Evolutionary conservation across 2,888 invertebrate species (phyloP).

Genomic region (Scrobipalpa costella): DNA sequence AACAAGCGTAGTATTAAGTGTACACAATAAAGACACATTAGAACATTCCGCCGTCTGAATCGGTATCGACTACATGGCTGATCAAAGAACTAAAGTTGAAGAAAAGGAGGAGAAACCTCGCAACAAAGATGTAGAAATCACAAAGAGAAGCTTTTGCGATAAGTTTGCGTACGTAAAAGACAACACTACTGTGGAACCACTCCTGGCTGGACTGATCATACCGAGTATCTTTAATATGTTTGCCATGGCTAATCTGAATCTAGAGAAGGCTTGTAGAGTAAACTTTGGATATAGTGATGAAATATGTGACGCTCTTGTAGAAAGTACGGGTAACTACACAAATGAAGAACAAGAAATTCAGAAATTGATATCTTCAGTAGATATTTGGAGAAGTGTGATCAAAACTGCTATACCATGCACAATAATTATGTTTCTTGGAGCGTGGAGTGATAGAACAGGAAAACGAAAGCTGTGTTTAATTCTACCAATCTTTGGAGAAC

Average conservation of each 20-base stretch:
- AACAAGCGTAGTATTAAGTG: constrained; percentile 40
- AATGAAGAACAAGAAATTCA: constrained; percentile 83
- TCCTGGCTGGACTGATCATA: constrained; percentile 39
- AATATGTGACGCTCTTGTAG: constrained; percentile 84
- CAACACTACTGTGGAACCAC: constrained; percentile 55
- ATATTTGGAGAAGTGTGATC: constrained; percentile 79
- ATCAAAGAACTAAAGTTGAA: constrained; percentile 51
- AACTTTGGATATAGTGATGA: constrained; percentile 78
- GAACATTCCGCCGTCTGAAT: constrained; percentile 29
- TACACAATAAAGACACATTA: constrained; percentile 53
- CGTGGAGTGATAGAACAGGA: constrained; percentile 83
- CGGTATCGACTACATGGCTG: constrained; percentile 53
- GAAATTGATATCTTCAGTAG: constrained; percentile 75
- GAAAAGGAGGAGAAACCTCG: constrained; percentile 65
- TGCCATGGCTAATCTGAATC: constrained; percentile 87
- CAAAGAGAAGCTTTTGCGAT: constrained; percentile 57
- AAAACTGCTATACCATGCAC: constrained; percentile 79
- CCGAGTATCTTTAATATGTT: constrained; percentile 74
- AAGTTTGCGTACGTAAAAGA: constrained; percentile 58
- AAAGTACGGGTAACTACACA: constrained; percentile 40
- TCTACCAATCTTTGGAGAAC: constrained; percentile 78
- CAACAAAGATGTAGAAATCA: constrained; percentile 49
- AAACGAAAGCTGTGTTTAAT: constrained; percentile 80
- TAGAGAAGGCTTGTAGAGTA: constrained; percentile 77
- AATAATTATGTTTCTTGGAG: constrained; percentile 80